These are phyloP conservation scores for Morus bassanus DNA, from an alignment of 2,797 vertebrate species.

Conservation along the genomic window DNA sequence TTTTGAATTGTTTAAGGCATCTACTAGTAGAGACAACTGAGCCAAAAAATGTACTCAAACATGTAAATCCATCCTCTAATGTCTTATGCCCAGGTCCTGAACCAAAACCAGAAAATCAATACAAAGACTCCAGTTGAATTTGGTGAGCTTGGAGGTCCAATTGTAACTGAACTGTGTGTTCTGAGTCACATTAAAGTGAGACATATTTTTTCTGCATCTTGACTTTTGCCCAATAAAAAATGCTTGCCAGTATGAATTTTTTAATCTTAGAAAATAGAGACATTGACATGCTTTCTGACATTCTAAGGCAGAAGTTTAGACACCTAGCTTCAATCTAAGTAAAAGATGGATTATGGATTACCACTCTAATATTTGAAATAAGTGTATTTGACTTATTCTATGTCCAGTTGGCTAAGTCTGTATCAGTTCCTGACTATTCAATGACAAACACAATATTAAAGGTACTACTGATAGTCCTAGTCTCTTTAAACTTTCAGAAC, in stretches of 20 bases:
- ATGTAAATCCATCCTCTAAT: neutral
- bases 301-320: neutral
- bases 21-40: neutral
- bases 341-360: neutral
- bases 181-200: neutral
- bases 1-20: neutral
- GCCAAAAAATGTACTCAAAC: neutral
- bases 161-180: neutral
- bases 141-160: neutral
- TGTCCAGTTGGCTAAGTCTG: neutral
- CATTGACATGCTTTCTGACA: neutral
- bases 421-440: neutral
- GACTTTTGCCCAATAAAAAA: neutral
- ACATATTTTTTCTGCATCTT: neutral
- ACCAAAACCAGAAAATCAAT: neutral
- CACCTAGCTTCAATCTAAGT: neutral
- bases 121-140: neutral
- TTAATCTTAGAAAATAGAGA: neutral
- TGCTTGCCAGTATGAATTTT: neutral
- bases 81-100: neutral
- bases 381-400: neutral
- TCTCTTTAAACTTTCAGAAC: neutral
- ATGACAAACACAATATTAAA: neutral
- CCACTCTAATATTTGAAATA: neutral
- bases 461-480: neutral